Conservation (phyloP, 37 sponge, comb jelly and placozoan species). For the Amphimedon queenslandica region DNA sequence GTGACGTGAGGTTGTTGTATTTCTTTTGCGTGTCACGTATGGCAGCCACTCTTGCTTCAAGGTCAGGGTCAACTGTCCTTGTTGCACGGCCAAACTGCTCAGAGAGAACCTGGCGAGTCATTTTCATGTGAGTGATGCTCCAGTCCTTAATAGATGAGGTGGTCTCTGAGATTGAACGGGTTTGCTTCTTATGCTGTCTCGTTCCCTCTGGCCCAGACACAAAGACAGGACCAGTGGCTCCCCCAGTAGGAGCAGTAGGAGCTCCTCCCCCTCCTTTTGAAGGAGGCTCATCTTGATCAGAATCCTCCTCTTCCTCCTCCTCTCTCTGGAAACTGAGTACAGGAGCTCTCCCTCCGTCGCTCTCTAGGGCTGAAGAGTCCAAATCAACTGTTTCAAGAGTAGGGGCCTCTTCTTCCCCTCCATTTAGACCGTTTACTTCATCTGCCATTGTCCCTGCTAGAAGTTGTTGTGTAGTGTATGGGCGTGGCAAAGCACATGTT, state of each 20-base stretch:
- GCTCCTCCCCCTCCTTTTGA: neutral
- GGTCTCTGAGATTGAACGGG: constrained; percentile 20
- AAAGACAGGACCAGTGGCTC: neutral
- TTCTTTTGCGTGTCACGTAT: constrained; percentile 81
- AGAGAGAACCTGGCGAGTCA: constrained; percentile 73
- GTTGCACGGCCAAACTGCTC: constrained; percentile 72
- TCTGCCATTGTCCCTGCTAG: no score
- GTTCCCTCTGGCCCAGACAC: neutral
- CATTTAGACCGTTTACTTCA: no score
- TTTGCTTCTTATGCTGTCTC: constrained; percentile 26
- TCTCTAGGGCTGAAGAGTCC: no score
- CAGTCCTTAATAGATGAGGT: constrained; percentile 56
- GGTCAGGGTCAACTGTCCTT: constrained; percentile 72
- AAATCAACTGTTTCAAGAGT: no score
- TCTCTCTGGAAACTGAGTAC: no score
- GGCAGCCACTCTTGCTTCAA: constrained; percentile 57
- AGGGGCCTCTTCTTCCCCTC: no score
- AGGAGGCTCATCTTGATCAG: no score
- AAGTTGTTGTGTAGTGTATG: no score
- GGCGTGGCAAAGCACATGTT: no score
- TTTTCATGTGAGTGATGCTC: constrained; percentile 60
- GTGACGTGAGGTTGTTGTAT: constrained; percentile 59
- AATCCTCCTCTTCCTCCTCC: neutral
- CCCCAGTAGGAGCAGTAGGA: neutral
- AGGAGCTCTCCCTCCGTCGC: no score